phyloP scores from a whole-genome alignment of 2,113 vertebrate genomes.

The Butorides virescens region DNA sequence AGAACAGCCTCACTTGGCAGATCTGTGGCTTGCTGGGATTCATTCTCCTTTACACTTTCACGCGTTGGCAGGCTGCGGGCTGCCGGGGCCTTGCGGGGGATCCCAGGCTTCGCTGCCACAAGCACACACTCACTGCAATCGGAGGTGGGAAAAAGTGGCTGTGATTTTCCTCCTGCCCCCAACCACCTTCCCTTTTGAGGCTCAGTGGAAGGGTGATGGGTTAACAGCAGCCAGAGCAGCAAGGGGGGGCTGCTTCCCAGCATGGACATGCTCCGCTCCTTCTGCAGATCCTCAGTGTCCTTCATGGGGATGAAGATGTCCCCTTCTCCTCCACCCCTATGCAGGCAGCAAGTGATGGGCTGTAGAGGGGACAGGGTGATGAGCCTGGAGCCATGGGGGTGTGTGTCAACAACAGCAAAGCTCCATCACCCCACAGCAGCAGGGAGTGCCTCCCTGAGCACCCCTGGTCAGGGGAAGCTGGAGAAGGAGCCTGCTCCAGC shows the following conservation, averaged over 20 bases:
- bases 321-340: not conserved
- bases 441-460: not conserved
- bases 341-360: not conserved
- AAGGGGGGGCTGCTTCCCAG: not conserved
- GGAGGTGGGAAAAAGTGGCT: not conserved
- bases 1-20: not conserved
- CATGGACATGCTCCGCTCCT: fast-evolving
- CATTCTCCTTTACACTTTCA: not conserved
- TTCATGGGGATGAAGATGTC: not conserved
- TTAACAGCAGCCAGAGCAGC: not conserved
- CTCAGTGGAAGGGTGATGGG: fast-evolving
- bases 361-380: fast-evolving
- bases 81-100: not conserved
- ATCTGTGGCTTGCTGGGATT: not conserved
- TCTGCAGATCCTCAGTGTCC: not conserved
- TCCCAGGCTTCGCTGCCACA: not conserved
- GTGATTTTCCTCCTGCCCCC: not conserved
- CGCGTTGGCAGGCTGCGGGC: fast-evolving
- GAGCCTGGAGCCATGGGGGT: not conserved
- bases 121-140: fast-evolving
- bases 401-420: not conserved
- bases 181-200: not conserved
- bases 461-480: no score
- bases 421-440: not conserved
- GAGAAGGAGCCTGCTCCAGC: not conserved